A percentile compares a stretch with the other conserved stretches of the same genome.
Conservation (phyloP, 2,888 invertebrate genomes). For the Drosophila antonietae region DNA sequence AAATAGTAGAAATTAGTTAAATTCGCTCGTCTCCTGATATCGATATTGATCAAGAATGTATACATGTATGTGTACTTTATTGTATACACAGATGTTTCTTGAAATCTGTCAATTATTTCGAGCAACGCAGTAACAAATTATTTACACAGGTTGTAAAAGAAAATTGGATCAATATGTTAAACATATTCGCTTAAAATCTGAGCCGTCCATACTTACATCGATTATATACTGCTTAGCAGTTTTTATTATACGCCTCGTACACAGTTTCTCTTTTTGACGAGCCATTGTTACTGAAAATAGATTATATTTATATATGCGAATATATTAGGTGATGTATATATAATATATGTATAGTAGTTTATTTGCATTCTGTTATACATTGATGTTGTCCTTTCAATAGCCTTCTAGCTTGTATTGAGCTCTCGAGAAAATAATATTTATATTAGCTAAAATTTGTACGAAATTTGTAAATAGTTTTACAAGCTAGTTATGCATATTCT, state of each 20-base stretch:
- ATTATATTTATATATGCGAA: neutral
- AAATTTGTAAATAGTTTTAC: neutral
- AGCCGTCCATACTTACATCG: neutral
- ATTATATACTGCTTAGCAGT: neutral
- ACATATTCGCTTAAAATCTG: neutral
- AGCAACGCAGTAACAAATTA: neutral
- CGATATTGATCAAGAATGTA: neutral
- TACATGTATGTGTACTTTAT: neutral
- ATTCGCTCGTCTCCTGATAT: neutral
- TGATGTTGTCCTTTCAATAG: neutral
- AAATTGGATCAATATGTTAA: slow-evolving; percentile 8
- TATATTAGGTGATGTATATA: neutral
- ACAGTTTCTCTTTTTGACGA: neutral
- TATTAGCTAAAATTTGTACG: too few relatives aligned
- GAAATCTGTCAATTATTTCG: neutral
- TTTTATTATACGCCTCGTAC: neutral
- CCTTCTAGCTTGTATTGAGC: neutral
- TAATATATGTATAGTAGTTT: neutral
- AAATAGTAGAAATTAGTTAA: neutral
- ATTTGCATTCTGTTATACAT: neutral
- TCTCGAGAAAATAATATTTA: too few relatives aligned
- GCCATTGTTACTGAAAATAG: neutral
- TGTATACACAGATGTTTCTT: neutral
- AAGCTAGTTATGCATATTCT: neutral
- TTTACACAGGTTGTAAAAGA: neutral